Evolutionary conservation across 1,140 invertebrate species (phyloP).

Genomic region (Zaprionus davidi): DNA sequence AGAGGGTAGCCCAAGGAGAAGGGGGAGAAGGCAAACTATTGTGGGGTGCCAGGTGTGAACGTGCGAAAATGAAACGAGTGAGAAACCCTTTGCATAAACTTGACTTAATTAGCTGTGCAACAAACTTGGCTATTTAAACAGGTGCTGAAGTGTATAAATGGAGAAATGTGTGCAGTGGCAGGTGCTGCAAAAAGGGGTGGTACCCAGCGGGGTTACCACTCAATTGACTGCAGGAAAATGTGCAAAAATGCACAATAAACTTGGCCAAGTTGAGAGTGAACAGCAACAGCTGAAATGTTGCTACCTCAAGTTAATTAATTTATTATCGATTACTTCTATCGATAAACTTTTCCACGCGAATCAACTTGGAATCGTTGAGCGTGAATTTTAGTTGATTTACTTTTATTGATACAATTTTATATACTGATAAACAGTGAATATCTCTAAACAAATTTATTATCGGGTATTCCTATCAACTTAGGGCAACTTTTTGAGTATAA

Average conservation of each 20-base stretch:
- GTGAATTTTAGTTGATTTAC: too few species aligned
- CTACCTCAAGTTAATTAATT: neutral
- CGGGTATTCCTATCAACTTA: neutral
- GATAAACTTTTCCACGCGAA: neutral
- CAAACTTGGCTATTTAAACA: conserved; percentile 79
- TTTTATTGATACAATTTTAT: too few species aligned
- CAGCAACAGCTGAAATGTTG: neutral
- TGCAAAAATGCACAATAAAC: neutral
- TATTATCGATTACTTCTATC: neutral
- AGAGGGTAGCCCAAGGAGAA: neutral
- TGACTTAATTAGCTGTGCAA: conserved; percentile 80
- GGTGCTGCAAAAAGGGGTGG: conserved; percentile 2
- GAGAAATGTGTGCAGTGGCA: conserved; percentile 13
- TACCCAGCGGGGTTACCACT: neutral
- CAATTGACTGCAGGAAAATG: conserved; percentile 2
- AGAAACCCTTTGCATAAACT: conserved; percentile 71
- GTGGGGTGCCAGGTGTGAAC: conserved; percentile 40
- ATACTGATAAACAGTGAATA: too few species aligned
- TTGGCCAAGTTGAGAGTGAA: neutral
- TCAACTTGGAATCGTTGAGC: neutral
- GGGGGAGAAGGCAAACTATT: neutral
- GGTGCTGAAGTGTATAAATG: conserved; percentile 56
- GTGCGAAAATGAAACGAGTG: conserved; percentile 48
- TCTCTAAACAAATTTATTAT: neutral
- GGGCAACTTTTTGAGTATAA: conserved; percentile 30